Conservation (phyloP, 2,113 vertebrate species). For the Antigone vipio region DNA sequence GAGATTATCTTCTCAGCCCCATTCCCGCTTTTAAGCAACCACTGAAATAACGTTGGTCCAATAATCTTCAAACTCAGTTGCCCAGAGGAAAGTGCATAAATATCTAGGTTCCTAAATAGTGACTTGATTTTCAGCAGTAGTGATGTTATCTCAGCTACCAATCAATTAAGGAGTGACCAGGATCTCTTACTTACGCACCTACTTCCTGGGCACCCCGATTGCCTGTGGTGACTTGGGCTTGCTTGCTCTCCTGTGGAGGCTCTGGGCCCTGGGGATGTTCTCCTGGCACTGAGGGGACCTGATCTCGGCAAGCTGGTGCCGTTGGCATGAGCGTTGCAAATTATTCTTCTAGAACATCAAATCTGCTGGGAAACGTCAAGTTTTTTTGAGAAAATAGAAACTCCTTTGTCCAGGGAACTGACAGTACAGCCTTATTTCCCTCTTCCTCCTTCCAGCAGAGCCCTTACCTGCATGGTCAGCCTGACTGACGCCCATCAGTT, state of each 20-base stretch:
- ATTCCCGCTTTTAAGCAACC: slow-evolving; percentile 1
- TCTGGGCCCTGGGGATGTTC: slow-evolving; percentile 33
- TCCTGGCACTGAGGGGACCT: slow-evolving; percentile 31
- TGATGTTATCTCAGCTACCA: background rate
- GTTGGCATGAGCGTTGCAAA: background rate
- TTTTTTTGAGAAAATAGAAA: background rate
- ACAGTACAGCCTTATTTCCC: background rate
- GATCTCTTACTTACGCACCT: background rate
- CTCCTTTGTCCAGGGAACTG: background rate
- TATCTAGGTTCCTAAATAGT: background rate
- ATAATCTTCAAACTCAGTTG: background rate
- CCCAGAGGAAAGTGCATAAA: background rate
- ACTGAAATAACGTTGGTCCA: background rate
- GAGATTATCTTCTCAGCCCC: background rate
- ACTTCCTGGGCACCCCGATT: accelerated
- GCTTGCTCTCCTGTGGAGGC: background rate
- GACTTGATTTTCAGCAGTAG: background rate
- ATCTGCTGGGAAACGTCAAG: background rate
- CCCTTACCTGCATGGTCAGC: background rate
- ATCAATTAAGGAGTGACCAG: background rate
- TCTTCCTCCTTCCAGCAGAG: background rate
- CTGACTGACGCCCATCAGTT: background rate
- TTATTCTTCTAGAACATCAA: background rate
- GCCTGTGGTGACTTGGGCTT: background rate
- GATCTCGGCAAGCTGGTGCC: background rate